Base-by-base conservation (phyloP, 2,888 invertebrate species). In the Harmothoe impar region DNA sequence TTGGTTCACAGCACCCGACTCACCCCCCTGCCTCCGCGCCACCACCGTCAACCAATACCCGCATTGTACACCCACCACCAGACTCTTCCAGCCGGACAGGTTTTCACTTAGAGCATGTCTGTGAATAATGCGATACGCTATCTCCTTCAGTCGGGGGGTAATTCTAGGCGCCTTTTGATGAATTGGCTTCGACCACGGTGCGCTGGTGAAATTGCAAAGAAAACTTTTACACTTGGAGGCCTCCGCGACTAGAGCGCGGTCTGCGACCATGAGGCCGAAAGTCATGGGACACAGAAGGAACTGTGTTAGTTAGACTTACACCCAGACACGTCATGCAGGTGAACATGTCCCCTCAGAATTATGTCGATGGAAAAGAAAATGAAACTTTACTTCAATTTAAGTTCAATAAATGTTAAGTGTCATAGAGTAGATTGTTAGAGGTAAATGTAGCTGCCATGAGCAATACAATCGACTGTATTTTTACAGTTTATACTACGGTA, bases 51-150 rank as follows among this genome's bases (percentile, higher is more conserved):
- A 43, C 43, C 43, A 43, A 43, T 43, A 43, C 35, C 81, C 33
- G 43, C 81, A 81, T 81, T 81, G 81, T 81, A 25, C 81, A 33
- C 23, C 35, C 35, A 1, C 81, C 0, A 29, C 72, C 29, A 29
- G 29, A 33, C 20, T 33, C 81, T 81, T 81, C 81, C 81, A 43
- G 35, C 25, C 81, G 35, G 81, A 33, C 81, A 43, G 23, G 35
- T 81, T 81, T 81, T 81, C 81, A 81, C 81, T 81, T 81, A 81
- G 43, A 33, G 33, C 81, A 43, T 81, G 81, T 81, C 81, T 43
- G 81, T 5, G 35, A 81, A 81, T 81, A 81, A 81, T 81, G 81
- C 20, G 81, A 17, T 81, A 81, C 33, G 43, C 81, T 81, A 81
- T 81, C 81, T 81, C 43, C 72, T 72, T 81, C 43, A 43, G 77